These are phyloP conservation scores for Gallinago stenura DNA, from an alignment of 2,797 vertebrate genomes.

Conservation along the genomic window DNA sequence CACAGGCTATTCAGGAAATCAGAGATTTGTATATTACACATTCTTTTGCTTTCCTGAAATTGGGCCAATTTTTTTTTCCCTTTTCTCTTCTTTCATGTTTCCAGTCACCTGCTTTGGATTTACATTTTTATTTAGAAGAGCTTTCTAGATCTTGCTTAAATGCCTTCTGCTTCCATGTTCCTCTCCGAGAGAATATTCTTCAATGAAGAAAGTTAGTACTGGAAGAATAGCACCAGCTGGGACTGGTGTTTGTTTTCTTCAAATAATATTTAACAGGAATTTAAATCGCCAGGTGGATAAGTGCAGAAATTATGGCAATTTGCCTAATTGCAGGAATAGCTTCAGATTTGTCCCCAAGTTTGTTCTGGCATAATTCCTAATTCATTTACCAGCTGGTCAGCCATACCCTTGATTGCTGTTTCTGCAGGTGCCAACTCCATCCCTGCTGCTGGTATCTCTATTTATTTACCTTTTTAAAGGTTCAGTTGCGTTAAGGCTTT, in stretches of 20 bases:
- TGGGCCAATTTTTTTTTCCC: neutral
- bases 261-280: slow-evolving; percentile 20
- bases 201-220: neutral
- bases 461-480: slow-evolving; percentile 44
- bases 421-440: slow-evolving; percentile 25
- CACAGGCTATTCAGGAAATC: neutral
- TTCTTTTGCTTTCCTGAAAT: neutral
- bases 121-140: neutral
- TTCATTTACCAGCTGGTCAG: slow-evolving; percentile 61
- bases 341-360: slow-evolving; percentile 44
- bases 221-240: neutral
- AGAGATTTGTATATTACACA: neutral
- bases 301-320: slow-evolving; percentile 1
- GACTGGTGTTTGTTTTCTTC: neutral
- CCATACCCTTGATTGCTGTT: slow-evolving; percentile 2
- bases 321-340: neutral
- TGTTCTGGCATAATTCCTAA: slow-evolving; percentile 48
- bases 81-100: rapidly evolving
- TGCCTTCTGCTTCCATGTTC: neutral
- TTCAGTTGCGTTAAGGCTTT: slow-evolving; percentile 33
- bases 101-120: neutral
- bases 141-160: neutral
- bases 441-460: slow-evolving; percentile 28
- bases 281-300: slow-evolving; percentile 32
- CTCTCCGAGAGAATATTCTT: neutral